Percentiles rank a stretch among this genome's conserved stretches.
Evolutionary conservation across 2,797 vertebrate genomes (phyloP).

Genomic region (Galaxias olidus): DNA sequence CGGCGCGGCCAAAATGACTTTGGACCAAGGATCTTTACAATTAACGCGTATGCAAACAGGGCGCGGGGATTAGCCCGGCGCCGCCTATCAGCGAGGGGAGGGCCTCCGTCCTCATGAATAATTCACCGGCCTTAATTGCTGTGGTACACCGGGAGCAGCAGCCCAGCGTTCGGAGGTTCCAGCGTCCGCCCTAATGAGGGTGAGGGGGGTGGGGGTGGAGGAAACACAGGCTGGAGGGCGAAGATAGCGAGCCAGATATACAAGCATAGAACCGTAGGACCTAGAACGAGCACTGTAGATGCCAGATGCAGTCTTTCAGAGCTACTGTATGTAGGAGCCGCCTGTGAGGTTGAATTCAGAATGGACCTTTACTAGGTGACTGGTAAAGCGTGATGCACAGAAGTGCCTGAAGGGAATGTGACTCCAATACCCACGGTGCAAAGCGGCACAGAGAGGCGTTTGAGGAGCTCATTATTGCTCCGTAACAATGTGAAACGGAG

Average conservation of each 20-base stretch:
- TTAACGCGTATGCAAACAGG: slow-evolving; percentile 70
- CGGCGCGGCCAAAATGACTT: slow-evolving; percentile 51
- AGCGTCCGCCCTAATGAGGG: slow-evolving; percentile 62
- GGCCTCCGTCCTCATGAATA: slow-evolving; percentile 69
- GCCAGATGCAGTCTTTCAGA: slow-evolving; percentile 20
- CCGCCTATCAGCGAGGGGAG: slow-evolving; percentile 57
- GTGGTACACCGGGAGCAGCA: slow-evolving; percentile 53
- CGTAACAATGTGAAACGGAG: no score
- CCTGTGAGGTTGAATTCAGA: no score
- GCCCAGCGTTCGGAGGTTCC: slow-evolving; percentile 58
- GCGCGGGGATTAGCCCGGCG: slow-evolving; percentile 53
- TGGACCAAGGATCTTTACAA: slow-evolving; percentile 54
- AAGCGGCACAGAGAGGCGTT: no score
- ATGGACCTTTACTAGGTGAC: slow-evolving; percentile 47
- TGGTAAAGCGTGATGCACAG: slow-evolving; percentile 57
- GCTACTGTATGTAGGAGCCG: slow-evolving; percentile 58
- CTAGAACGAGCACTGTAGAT: no score
- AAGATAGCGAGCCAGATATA: no score
- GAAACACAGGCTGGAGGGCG: no score
- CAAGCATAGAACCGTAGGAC: no score
- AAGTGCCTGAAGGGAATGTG: slow-evolving; percentile 45
- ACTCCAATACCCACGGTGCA: no score
- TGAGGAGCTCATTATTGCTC: no score
- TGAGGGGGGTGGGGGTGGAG: background rate
- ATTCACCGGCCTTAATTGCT: slow-evolving; percentile 74